phyloP scores from a whole-genome alignment of 2,113 vertebrate genomes.

The Indicator maculatus region DNA sequence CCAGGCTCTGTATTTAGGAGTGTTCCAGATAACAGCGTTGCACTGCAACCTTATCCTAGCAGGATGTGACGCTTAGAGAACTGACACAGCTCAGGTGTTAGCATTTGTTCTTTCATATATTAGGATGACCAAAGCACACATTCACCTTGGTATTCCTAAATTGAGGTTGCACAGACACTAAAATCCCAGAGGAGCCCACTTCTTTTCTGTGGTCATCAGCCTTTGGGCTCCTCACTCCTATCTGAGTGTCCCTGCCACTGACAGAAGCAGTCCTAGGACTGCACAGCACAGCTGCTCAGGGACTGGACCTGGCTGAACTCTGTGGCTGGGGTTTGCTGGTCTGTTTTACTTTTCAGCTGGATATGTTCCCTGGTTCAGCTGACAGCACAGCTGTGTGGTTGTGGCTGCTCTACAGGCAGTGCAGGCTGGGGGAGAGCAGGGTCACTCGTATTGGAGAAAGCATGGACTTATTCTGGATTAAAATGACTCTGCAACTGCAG shows the following conservation, averaged over 20 bases:
- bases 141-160: neutral
- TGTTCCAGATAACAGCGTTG: neutral
- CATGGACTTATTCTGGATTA: neutral
- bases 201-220: rapidly evolving
- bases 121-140: neutral
- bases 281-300: rapidly evolving
- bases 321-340: rapidly evolving
- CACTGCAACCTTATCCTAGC: rapidly evolving
- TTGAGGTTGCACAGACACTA: rapidly evolving
- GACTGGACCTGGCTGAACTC: neutral
- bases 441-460: neutral
- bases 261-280: neutral
- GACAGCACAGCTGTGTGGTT: neutral
- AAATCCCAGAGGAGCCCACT: rapidly evolving
- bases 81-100: neutral
- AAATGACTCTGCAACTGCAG: neutral
- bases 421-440: neutral
- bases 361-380: neutral
- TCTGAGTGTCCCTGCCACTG: rapidly evolving
- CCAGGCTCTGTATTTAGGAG: neutral
- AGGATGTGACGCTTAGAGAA: rapidly evolving
- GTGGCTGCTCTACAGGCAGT: neutral
- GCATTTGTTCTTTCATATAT: neutral
- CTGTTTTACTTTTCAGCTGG: neutral
- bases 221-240: rapidly evolving